These are phyloP conservation scores for Sebastes nivosus DNA, from an alignment of 2,797 vertebrate genomes.

Conservation along the genomic window DNA sequence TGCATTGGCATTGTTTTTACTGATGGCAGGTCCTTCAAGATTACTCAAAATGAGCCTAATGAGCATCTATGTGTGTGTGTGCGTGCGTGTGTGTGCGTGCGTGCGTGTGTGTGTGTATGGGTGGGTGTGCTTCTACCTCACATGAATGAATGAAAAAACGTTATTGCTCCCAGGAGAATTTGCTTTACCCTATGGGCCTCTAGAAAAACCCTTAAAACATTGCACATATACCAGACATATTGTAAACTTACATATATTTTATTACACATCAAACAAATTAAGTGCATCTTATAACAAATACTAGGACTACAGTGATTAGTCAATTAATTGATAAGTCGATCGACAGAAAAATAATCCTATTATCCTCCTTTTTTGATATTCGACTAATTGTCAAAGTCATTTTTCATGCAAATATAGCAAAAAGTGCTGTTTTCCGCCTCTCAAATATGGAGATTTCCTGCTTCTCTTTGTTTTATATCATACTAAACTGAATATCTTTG, in stretches of 20 bases:
- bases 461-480: no score
- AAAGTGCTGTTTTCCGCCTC: no score
- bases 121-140: background rate
- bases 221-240: background rate
- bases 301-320: no score
- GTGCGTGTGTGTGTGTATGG: background rate
- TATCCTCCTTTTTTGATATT: no score
- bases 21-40: slow-evolving; percentile 43
- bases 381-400: no score
- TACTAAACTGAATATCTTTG: background rate
- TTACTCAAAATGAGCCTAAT: slow-evolving; percentile 47
- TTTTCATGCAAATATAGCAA: background rate
- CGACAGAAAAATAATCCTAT: no score
- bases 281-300: background rate
- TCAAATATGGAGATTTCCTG: no score
- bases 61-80: background rate
- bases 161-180: slow-evolving; percentile 4
- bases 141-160: slow-evolving; percentile 20
- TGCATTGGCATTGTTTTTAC: slow-evolving; percentile 44
- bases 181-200: background rate
- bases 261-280: background rate
- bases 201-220: background rate
- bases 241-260: background rate
- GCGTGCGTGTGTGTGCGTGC: background rate
- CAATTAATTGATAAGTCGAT: no score